Base-by-base conservation (phyloP, 2,888 invertebrate species). In the Diarsia brunnea region DNA sequence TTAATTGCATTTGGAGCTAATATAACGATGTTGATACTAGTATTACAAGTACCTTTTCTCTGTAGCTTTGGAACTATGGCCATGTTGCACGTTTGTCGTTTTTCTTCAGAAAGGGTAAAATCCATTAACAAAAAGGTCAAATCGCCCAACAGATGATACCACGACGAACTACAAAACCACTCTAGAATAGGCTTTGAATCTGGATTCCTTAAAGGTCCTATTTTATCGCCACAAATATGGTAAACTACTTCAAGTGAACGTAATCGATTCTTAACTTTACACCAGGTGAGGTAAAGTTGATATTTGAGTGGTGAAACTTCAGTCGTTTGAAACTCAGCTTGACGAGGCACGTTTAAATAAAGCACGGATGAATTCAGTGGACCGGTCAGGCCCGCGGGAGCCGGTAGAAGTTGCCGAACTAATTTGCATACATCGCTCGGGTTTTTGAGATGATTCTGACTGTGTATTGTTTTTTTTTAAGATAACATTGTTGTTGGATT, bases 391-490 rank as follows among this genome's bases (percentile, higher is more conserved):
- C 91, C 85, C 85, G 38, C 38, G 86, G 87, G 88, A 84, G 73
- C 77, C 72, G 49, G 84, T 78, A 84, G 84, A 82, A 89, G 89
- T 92, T 91, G 77, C 81, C 79, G 82, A 88, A 88, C 91, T 90
- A 90, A 91, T 91, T 90, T 91, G 89, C 91, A 91, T 92, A 91
- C 86, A 91, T 91, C 89, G 86, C 84, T 83, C 81, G 82, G 86
- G 85, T 85, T 86, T 89, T 87, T 78, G 84, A 86, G 80, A 89
- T 84, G 76, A 87, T 88, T 86, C 84, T 75, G 73, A 71, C 76
- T 43, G 51, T 65, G 67, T 78, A 79, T 75, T 89, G 79, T 86
- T 84, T 84, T 84, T 73, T 79, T 77, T 76, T 49, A 69, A 72
- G 71, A 74, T 63, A 75, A 80, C 38, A 49, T 83, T 80, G 61